phyloP scores from a whole-genome alignment of 1,140 invertebrate genomes.

The Zaprionus tsacasi region DNA sequence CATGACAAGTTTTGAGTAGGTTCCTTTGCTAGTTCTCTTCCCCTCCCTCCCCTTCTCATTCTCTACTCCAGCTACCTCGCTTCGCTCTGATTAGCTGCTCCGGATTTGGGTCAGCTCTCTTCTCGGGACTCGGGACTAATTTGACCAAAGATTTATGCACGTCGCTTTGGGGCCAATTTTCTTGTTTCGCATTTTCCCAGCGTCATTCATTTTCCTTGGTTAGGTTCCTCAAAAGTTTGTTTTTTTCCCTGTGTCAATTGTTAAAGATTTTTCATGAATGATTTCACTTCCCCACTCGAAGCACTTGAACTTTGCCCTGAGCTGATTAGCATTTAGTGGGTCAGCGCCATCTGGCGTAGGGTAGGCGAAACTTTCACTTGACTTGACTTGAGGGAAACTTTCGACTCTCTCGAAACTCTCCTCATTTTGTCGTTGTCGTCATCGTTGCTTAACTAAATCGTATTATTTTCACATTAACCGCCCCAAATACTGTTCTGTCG shows the following conservation, averaged over 20 bases:
- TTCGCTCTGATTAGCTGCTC: slow-evolving; percentile 39
- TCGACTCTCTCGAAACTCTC: not conserved
- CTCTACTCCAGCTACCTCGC: slow-evolving; percentile 15
- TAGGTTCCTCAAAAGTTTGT: slow-evolving; percentile 16
- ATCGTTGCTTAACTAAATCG: slow-evolving; percentile 63
- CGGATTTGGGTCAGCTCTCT: slow-evolving; percentile 63
- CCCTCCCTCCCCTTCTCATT: slow-evolving; percentile 30
- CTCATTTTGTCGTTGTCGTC: slow-evolving; percentile 5
- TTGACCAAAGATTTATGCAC: slow-evolving; percentile 65
- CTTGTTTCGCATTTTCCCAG: not conserved
- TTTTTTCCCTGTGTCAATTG: slow-evolving; percentile 63
- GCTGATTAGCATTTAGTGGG: slow-evolving; percentile 80
- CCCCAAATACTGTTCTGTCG: slow-evolving; percentile 39
- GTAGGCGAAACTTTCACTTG: slow-evolving; percentile 28
- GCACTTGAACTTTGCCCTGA: slow-evolving; percentile 49
- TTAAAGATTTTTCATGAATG: slow-evolving; percentile 82
- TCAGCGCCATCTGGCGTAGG: slow-evolving; percentile 50
- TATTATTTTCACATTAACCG: slow-evolving; percentile 77
- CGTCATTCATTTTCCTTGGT: not conserved
- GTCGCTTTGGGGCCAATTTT: slow-evolving; percentile 14
- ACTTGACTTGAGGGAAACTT: slow-evolving; percentile 14
- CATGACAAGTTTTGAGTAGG: slow-evolving; percentile 43
- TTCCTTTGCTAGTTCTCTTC: not conserved
- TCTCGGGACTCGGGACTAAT: slow-evolving; percentile 29
- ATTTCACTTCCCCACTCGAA: slow-evolving; percentile 52